Percentiles rank a stretch among this genome's conserved stretches.
Conservation (phyloP, 2,797 vertebrate species). For the Gambelia wislizenii region DNA sequence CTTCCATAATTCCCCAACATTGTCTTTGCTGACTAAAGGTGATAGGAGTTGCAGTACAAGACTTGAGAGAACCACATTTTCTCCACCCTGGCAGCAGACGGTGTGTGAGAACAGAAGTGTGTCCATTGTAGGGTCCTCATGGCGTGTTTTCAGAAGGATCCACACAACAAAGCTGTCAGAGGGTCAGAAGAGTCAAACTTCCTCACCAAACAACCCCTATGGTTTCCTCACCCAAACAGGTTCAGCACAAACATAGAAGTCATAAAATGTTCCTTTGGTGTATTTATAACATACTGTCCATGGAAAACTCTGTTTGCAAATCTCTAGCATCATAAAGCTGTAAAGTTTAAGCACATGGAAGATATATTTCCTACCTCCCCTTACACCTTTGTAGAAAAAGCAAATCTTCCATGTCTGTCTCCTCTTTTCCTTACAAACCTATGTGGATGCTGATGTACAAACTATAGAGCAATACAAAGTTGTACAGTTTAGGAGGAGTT, state of each 20-base stretch:
- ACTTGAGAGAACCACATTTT: too few relatives aligned
- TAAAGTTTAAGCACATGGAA: constrained; percentile 54
- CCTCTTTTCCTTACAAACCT: neutral
- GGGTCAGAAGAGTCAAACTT: constrained; percentile 14
- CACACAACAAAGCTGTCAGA: neutral
- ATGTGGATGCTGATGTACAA: neutral
- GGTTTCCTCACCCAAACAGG: constrained; percentile 46
- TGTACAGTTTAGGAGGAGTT: neutral
- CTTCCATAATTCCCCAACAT: too few relatives aligned
- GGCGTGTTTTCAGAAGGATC: neutral
- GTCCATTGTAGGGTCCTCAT: constrained; percentile 23
- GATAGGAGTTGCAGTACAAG: too few relatives aligned
- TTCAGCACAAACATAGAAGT: constrained; percentile 53
- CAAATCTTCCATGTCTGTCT: neutral
- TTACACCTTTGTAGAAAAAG: neutral
- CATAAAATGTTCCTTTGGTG: constrained; percentile 51
- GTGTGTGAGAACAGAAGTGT: neutral
- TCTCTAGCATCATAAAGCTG: constrained; percentile 66
- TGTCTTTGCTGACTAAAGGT: too few relatives aligned
- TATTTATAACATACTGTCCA: constrained; percentile 21
- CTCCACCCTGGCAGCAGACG: too few relatives aligned
- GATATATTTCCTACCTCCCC: constrained; percentile 50
- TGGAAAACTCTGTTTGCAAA: constrained; percentile 51
- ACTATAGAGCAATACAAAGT: neutral
- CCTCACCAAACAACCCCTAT: accelerated